These are phyloP conservation scores for Metallyticus violacea DNA, from an alignment of 2,888 invertebrate species.

Conservation along the genomic window DNA sequence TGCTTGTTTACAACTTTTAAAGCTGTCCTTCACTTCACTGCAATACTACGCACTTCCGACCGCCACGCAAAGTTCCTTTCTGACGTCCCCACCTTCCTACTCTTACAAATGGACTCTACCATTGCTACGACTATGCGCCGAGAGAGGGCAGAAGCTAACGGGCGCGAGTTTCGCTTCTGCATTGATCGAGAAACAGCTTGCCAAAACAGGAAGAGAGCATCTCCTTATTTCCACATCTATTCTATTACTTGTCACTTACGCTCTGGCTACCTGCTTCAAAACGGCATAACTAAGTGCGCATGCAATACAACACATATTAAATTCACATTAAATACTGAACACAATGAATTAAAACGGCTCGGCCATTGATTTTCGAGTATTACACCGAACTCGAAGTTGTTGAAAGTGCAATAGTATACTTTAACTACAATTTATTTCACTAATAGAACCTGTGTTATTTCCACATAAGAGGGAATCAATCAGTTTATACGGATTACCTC, in stretches of 20 bases:
- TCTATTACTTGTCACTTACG: not conserved
- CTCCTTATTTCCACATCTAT: not conserved
- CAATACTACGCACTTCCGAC: not conserved
- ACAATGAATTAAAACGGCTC: too few species aligned
- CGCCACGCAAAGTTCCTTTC: not conserved
- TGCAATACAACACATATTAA: too few species aligned
- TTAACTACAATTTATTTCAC: too few species aligned
- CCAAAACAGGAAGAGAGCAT: not conserved
- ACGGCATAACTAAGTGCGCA: too few species aligned
- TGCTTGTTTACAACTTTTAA: not conserved
- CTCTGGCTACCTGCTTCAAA: not conserved
- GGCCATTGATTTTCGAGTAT: too few species aligned
- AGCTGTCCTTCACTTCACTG: not conserved
- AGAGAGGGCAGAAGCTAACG: not conserved
- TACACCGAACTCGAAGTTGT: too few species aligned
- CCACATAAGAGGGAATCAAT: too few species aligned
- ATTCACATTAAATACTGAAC: too few species aligned
- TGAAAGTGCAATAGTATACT: too few species aligned
- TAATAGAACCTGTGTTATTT: too few species aligned
- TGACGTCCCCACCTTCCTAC: not conserved
- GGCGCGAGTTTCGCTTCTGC: not conserved
- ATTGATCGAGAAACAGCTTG: not conserved
- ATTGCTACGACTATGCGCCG: not conserved
- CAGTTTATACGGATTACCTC: too few species aligned
- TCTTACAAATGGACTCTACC: not conserved